Evolutionary conservation across 2,888 invertebrate genomes (phyloP), one percentile per base, ranked within the genome.

Genomic region (Camptogramma bilineatum): DNA sequence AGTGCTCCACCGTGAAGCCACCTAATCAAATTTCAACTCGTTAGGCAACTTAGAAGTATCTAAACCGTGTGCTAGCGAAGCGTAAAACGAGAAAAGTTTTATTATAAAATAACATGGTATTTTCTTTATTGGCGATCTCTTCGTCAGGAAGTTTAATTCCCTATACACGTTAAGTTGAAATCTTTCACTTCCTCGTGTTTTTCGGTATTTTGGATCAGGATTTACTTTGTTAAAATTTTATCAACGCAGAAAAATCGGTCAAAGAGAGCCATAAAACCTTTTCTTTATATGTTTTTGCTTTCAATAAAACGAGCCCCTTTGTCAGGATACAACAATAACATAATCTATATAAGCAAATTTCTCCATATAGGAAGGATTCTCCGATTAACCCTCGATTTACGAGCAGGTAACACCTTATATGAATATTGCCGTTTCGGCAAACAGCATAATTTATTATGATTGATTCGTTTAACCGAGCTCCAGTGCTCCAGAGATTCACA

Each of bases 381-480:
- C 54, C 17, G 54, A 48, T 53, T 55, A 52, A 19, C 31, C 52
- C 21, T 53, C 62, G 59, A 72, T 69, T 64, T 54, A 58, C 67
- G 69, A 68, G 64, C 71, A 64, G 68, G 73, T 62, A 60, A 57
- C 66, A 52, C 57, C 57, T 50, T 24, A 64, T 64, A 63, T 67
- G 70, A 72, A 70, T 72, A 70, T 71, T 74, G 70, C 68, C 70
- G 57, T 69, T 74, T 71, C 75, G 74, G 68, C 68, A 76, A 74
- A 72, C 74, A 71, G 73, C 66, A 73, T 79, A 75, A 80, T 78
- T 73, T 75, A 81, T 75, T 72, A 80, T 79, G 80, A 81, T 81
- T 79, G 81, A 81, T 81, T 78, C 76, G 74, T 75, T 75, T 76
- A 77, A 75, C 77, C 76, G 66, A 70, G 73, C 65, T 64, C 66